These are phyloP conservation scores for Amphiprion percula DNA, from an alignment of 2,113 vertebrate species.

Conservation along the genomic window DNA sequence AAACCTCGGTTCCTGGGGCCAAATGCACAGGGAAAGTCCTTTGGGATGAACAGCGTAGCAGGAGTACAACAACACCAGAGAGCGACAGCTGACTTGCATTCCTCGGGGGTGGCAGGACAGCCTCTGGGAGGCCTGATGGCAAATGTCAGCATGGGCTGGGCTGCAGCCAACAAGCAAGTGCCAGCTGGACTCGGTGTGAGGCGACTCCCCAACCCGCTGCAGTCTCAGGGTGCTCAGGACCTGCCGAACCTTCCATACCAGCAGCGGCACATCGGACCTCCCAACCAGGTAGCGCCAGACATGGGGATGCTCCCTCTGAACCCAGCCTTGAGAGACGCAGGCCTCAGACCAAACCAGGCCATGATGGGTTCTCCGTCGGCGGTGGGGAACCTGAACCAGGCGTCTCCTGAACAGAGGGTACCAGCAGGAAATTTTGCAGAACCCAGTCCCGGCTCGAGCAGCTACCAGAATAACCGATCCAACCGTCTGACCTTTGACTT, in stretches of 20 bases:
- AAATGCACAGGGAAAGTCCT: constrained; percentile 80
- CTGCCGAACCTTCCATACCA: constrained; percentile 85
- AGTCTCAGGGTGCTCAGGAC: constrained; percentile 83
- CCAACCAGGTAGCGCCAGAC: constrained; percentile 87
- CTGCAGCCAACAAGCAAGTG: constrained; percentile 86
- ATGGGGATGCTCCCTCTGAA: constrained; percentile 88
- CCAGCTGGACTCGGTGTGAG: constrained; percentile 81
- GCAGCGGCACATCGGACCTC: constrained; percentile 86
- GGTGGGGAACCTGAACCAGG: constrained; percentile 84
- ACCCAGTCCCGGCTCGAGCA: constrained; percentile 80
- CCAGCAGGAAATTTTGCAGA: constrained; percentile 84
- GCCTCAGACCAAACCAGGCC: constrained; percentile 85
- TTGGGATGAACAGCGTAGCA: constrained; percentile 83
- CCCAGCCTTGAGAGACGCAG: constrained; percentile 85
- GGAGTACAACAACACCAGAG: constrained; percentile 86
- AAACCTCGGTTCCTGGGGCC: constrained; percentile 86
- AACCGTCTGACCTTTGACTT: constrained; percentile 92
- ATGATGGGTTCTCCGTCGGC: constrained; percentile 85
- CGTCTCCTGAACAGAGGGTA: constrained; percentile 86
- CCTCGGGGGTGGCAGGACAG: constrained; percentile 74
- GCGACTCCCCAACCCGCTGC: constrained; percentile 80
- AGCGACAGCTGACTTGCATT: constrained; percentile 74
- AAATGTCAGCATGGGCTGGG: constrained; percentile 86
- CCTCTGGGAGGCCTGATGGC: constrained; percentile 85
- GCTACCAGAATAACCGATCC: constrained; percentile 88